These are phyloP conservation scores for Siphonodentalium dalli DNA, from an alignment of 2,888 invertebrate genomes.

Conservation along the genomic window DNA sequence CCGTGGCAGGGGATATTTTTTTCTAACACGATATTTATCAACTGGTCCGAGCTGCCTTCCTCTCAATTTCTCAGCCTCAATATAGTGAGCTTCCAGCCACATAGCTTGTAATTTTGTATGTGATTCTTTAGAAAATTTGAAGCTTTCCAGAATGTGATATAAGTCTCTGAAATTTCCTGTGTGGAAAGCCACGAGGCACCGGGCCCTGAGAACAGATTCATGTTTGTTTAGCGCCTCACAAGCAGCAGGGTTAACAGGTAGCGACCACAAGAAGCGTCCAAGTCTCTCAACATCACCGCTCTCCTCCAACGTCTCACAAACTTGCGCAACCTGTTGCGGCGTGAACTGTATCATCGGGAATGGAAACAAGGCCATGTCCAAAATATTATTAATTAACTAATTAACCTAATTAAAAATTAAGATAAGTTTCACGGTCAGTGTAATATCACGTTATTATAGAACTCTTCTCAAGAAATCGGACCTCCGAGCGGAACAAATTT, in stretches of 20 bases:
- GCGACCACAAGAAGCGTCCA: conserved; percentile 86
- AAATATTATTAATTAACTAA: too few species aligned
- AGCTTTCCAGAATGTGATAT: conserved; percentile 86
- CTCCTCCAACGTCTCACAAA: conserved; percentile 65
- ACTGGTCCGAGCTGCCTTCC: conserved; percentile 91
- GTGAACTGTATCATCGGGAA: conserved; percentile 60
- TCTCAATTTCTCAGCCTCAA: conserved; percentile 88
- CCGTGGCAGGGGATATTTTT: conserved; percentile 90
- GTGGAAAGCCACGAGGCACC: conserved; percentile 89
- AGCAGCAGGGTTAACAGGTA: conserved; percentile 86
- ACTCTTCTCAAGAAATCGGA: too few species aligned
- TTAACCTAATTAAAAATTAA: too few species aligned
- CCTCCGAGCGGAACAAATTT: too few species aligned
- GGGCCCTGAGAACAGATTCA: conserved; percentile 85
- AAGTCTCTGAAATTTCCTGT: conserved; percentile 88
- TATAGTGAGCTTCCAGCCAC: conserved; percentile 96
- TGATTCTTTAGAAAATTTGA: conserved; percentile 87
- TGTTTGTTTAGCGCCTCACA: conserved; percentile 79
- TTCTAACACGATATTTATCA: conserved; percentile 90
- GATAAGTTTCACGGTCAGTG: too few species aligned
- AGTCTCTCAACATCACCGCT: conserved; percentile 71
- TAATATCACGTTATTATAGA: too few species aligned
- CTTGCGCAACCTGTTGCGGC: conserved; percentile 62
- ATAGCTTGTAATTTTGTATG: conserved; percentile 87
- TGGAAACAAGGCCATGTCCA: conserved; percentile 48